phyloP scores from a whole-genome alignment of 2,888 invertebrate genomes.

The Chorisops tibialis region DNA sequence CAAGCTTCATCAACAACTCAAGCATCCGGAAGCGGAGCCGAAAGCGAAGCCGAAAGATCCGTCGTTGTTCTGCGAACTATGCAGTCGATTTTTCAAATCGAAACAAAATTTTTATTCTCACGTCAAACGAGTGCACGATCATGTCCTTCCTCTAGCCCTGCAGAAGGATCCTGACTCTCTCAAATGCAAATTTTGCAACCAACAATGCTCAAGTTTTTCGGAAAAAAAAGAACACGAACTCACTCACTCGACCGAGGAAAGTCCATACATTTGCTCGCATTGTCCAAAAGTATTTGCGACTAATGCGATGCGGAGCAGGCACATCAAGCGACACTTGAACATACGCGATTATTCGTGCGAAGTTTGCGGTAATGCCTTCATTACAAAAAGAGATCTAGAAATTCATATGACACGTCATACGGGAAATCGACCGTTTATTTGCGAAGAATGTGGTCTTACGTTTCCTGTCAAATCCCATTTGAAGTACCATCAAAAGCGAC shows the following conservation, averaged over 20 bases:
- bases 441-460: slow-evolving; percentile 21
- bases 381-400: neutral
- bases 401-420: slow-evolving; percentile 6
- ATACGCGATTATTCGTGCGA: slow-evolving; percentile 32
- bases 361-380: slow-evolving; percentile 29
- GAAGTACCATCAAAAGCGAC: slow-evolving; percentile 12
- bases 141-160: neutral
- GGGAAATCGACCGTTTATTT: slow-evolving; percentile 13
- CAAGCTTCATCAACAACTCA: too few relatives aligned
- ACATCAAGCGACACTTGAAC: slow-evolving; percentile 32
- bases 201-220: neutral
- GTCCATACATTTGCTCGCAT: slow-evolving; percentile 34
- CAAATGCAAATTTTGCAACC: slow-evolving; percentile 6
- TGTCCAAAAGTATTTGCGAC: slow-evolving; percentile 30
- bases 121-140: slow-evolving; percentile 9
- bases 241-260: slow-evolving; percentile 27
- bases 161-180: slow-evolving; percentile 13
- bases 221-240: slow-evolving; percentile 2
- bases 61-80: neutral
- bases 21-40: too few relatives aligned
- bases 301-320: slow-evolving; percentile 31
- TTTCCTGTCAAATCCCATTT: neutral
- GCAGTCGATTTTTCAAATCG: neutral
- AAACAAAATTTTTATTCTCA: neutral
- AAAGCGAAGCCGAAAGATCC: too few relatives aligned